Evolutionary conservation across 2,797 vertebrate genomes (phyloP).

Genomic region (Xerus rutilus): DNA sequence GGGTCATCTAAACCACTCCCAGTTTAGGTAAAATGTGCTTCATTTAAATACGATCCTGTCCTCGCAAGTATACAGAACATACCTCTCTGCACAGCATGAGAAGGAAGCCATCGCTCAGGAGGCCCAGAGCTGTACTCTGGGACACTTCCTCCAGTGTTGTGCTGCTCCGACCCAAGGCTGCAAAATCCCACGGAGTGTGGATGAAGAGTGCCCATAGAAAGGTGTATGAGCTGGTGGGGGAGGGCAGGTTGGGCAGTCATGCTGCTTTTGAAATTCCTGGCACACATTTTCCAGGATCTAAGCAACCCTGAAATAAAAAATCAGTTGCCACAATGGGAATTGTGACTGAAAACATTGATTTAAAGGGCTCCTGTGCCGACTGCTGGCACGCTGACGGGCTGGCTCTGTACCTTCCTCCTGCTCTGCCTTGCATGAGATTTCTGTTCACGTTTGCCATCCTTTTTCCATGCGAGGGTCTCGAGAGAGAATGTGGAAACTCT

Average conservation of each 20-base stretch:
- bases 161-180: neutral
- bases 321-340: neutral
- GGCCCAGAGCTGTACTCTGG: neutral
- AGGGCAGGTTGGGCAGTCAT: neutral
- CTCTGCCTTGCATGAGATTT: neutral
- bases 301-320: neutral
- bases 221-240: neutral
- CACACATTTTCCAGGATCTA: neutral
- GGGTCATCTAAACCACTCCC: neutral
- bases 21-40: neutral
- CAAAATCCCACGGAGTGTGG: accelerated
- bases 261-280: neutral
- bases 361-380: neutral
- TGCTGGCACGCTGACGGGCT: neutral
- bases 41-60: accelerated
- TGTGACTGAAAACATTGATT: neutral
- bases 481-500: neutral
- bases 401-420: neutral
- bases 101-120: accelerated
- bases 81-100: accelerated
- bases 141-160: accelerated
- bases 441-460: neutral
- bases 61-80: accelerated
- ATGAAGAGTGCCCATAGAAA: accelerated
- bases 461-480: neutral